phyloP scores from a whole-genome alignment of 2,113 vertebrate species.

The Procavia capensis region DNA sequence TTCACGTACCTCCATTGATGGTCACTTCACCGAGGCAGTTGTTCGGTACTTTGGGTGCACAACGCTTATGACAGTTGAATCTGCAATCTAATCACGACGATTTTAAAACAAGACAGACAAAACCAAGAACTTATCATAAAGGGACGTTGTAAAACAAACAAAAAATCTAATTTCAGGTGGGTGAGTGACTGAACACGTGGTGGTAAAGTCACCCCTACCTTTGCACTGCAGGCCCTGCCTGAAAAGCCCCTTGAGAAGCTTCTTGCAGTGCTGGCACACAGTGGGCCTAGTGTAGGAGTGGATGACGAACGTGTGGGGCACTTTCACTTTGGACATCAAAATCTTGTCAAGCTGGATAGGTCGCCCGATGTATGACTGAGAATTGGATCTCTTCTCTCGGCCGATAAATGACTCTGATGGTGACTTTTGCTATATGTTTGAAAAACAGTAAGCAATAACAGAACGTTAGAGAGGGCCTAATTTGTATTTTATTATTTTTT shows the following conservation, averaged over 20 bases:
- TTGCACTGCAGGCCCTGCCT: slow-evolving; percentile 92
- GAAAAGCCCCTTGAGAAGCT: slow-evolving; percentile 93
- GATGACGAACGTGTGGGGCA: slow-evolving; percentile 98
- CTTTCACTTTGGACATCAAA: slow-evolving; percentile 96
- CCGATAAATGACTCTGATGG: slow-evolving; percentile 92
- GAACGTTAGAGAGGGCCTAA: background rate
- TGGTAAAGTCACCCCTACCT: slow-evolving; percentile 80
- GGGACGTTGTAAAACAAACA: background rate
- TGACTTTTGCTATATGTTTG: slow-evolving; percentile 90
- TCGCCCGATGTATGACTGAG: slow-evolving; percentile 95
- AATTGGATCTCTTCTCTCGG: slow-evolving; percentile 95
- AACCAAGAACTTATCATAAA: background rate
- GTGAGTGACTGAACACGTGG: background rate
- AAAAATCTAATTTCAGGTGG: background rate
- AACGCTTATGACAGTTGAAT: slow-evolving; percentile 99
- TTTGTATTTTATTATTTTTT: background rate
- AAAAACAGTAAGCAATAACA: background rate
- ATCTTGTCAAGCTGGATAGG: slow-evolving; percentile 98
- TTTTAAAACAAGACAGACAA: slow-evolving; percentile 58
- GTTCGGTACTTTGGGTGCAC: slow-evolving; percentile 96
- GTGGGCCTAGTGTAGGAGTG: slow-evolving; percentile 98
- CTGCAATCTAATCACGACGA: slow-evolving; percentile 91
- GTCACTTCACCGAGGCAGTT: slow-evolving; percentile 98
- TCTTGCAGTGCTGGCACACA: slow-evolving; percentile 98
- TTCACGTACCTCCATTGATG: slow-evolving; percentile 93